Evolutionary conservation across 2,888 invertebrate species (phyloP).

Genomic region (Papilio protenor): DNA sequence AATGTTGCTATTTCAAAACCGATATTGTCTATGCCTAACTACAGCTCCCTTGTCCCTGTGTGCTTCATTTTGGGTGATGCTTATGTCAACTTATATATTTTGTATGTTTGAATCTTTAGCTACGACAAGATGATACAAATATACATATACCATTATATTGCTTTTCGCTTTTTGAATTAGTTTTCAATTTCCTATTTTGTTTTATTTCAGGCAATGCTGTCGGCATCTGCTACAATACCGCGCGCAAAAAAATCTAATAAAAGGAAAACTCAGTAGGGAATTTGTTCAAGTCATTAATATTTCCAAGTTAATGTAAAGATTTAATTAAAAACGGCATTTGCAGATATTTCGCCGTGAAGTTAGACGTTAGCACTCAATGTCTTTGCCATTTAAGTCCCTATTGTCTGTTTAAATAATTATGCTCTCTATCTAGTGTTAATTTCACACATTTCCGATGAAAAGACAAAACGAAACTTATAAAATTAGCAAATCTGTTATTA

Average conservation of each 20-base stretch:
- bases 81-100: neutral
- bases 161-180: slow-evolving; percentile 58
- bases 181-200: slow-evolving; percentile 67
- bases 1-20: neutral
- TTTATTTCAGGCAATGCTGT: slow-evolving; percentile 86
- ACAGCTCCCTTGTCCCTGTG: neutral
- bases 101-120: neutral
- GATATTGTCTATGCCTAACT: neutral
- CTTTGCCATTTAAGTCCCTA: slow-evolving; percentile 22
- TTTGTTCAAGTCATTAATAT: slow-evolving; percentile 8
- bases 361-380: neutral
- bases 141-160: neutral
- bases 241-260: slow-evolving; percentile 89
- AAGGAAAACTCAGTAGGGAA: slow-evolving; percentile 85
- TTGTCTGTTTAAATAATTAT: neutral
- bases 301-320: slow-evolving; percentile 2
- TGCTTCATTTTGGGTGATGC: slow-evolving; percentile 24
- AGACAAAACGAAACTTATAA: neutral
- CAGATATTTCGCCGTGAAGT: neutral
- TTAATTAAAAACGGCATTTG: slow-evolving; percentile 1
- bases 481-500: slow-evolving; percentile 1
- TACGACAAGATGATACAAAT: neutral
- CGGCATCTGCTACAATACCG: slow-evolving; percentile 89
- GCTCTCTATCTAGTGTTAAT: slow-evolving; percentile 16
- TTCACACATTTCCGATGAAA: slow-evolving; percentile 6